Conservation (phyloP, 2,797 vertebrate species). For the Tympanoctomys barrerae region DNA sequence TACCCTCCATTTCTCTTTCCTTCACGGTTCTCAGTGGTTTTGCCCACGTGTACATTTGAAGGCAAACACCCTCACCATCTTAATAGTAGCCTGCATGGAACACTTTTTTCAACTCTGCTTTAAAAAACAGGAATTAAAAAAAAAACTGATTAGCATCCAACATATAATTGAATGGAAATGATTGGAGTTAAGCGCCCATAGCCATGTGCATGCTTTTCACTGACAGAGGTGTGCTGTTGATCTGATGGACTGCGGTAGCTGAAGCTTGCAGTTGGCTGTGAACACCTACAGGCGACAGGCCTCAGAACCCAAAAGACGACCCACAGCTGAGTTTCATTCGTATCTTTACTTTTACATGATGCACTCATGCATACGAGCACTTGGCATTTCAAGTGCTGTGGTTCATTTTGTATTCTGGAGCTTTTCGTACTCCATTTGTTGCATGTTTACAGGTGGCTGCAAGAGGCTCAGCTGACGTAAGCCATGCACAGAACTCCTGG, state of each 20-base stretch:
- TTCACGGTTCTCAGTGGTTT: background rate
- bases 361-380: background rate
- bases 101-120: constrained; percentile 33
- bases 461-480: background rate
- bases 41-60: background rate
- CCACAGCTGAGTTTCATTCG: background rate
- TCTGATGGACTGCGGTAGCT: background rate
- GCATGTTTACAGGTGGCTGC: background rate
- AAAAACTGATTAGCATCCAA: constrained; percentile 46
- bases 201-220: background rate
- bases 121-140: background rate
- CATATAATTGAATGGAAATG: background rate
- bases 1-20: background rate
- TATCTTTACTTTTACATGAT: background rate
- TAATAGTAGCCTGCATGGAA: background rate
- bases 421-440: background rate
- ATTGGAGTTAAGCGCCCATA: background rate
- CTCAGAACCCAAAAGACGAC: background rate
- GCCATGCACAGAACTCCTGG: background rate
- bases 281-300: rapidly evolving
- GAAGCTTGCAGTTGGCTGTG: background rate
- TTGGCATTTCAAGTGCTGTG: background rate
- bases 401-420: background rate
- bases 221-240: background rate
- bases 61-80: background rate